Base-by-base conservation (phyloP, 2,888 invertebrate species). In the Hemicrepidius hirtus region DNA sequence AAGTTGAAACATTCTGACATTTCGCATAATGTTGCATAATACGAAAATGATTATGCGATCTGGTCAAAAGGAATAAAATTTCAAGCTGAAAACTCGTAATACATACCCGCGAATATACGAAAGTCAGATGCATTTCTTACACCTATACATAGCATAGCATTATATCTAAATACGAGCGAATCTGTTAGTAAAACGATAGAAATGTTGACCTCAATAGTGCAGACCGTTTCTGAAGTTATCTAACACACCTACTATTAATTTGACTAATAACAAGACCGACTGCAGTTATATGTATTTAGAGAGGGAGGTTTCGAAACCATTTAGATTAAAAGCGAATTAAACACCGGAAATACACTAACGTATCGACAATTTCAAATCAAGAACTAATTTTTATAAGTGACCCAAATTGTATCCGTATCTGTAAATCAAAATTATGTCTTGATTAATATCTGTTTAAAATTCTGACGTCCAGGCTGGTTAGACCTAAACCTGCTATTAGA, bases 401-500 rank as follows among this genome's bases (percentile, higher is more conserved):
- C 12, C 24, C 50, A 50, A 53, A 12, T 28, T 53, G 13, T 9
- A 28, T 28, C 13, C 32, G n/a, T 50, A 24, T 53, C 13, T 12
- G 20, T 16, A 53, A 53, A 53, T 3, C 28, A 32, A 28, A 32
- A 2, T 55, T 28, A n/a, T n/a, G 16, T 37, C 4, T 37, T n/a
- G 10, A 20, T 40, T 35, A 1, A 37, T 32, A 10, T 35, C 16
- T 55, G 7, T 18, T 20, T 37, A 6, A 57, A 57, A 57, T 57
- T 57, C 57, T 20, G 49, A 57, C 57, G 18, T 37, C 16, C 20
- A 44, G 40, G 21, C 60, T 9, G 13, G 44, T 16, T n/a, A 18
- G 41, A 28, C 24, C 37, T n/a, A 57, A 40, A 60, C 60, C 37
- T 37, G 66, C 41, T 44, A 44, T 66, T 66, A 44, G 55, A 18